Evolutionary conservation across 2,113 vertebrate species (phyloP), one percentile per base, ranked within the genome.

Genomic region (Leptobrachium ailaonicum): DNA sequence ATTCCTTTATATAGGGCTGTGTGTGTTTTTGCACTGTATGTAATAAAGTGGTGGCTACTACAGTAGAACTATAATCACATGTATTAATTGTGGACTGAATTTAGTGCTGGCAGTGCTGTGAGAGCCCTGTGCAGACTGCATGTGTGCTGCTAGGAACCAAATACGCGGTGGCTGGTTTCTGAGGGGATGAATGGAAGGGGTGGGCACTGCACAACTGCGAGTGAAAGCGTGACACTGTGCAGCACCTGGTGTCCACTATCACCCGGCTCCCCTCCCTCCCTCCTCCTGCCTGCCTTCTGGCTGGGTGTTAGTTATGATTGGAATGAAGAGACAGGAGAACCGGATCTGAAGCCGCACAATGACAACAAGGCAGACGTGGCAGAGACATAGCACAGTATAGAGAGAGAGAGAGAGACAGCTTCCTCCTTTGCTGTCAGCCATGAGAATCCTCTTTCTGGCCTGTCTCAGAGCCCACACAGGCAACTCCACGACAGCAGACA

Each of bases 391-490:
- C 3, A 63, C 58, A 11, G 58, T 14, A 14, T 60, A 9, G 42
- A 2, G 14, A 75, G 20, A 32, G 20, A 32, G 20, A 32, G 20
- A 32, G 20, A 32, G 20, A 32, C 20, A 32, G 40, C 41, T 5
- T 63, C 67, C 1, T 54, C 2, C 66, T 41, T 0, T 40, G 1
- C 14, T 53, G 2, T 75, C 53, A 69, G 87, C 87, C 0, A 97
- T 98, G 97, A 93, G 90, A 86, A 81, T 98, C 85, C 93, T 98
- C 2, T 88, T 98, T 76, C 77, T 98, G 76, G 96, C 96, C 2
- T 87, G 89, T 3, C 92, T 97, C 2, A 92, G 92, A 72, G 92
- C 92, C 3, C 89, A 90, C 83, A 96, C 96, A 0, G 96, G 97
- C 79, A 98, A 98, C 85, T 90, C 92, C 47, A 95, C 95, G 43